Evolutionary conservation across 2,113 vertebrate species (phyloP).

Genomic region (Epinephelus cyanopodus): DNA sequence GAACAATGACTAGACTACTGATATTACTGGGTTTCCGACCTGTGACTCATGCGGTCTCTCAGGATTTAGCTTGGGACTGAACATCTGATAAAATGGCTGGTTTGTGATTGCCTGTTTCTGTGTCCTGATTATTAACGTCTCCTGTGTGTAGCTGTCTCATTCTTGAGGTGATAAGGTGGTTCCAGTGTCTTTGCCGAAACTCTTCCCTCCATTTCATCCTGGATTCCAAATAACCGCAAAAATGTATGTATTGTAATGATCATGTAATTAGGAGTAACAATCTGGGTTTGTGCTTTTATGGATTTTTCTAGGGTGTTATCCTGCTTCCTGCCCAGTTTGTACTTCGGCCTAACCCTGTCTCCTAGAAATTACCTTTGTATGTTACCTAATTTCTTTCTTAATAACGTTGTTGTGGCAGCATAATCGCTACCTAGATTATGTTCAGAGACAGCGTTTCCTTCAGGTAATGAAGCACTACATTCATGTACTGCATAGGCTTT

Average conservation of each 20-base stretch:
- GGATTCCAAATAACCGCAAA: neutral
- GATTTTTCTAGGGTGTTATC: neutral
- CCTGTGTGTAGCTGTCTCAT: conserved; percentile 3
- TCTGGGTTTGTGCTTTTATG: neutral
- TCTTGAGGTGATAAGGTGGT: neutral
- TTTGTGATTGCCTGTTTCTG: neutral
- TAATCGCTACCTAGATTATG: too few species aligned
- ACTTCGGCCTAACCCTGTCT: neutral
- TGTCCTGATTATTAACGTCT: conserved; percentile 5
- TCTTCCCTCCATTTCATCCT: neutral
- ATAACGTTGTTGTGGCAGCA: too few species aligned
- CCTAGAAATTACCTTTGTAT: too few species aligned
- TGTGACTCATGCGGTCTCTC: conserved; percentile 11
- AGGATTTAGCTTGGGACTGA: conserved; percentile 17
- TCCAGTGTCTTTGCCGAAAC: neutral
- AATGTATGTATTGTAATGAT: neutral
- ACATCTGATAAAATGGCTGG: conserved; percentile 37
- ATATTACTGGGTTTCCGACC: conserved; percentile 23
- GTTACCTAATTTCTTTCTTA: too few species aligned
- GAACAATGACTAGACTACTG: conserved; percentile 15
- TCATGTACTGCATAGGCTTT: too few species aligned
- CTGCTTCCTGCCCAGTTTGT: neutral
- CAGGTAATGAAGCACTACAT: too few species aligned
- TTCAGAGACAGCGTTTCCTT: too few species aligned
- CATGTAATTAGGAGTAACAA: neutral